Percentiles rank a stretch among this genome's conserved stretches.
These are phyloP conservation scores for Podarcis lilfordi DNA, from an alignment of 2,797 vertebrate species.

Conservation along the genomic window DNA sequence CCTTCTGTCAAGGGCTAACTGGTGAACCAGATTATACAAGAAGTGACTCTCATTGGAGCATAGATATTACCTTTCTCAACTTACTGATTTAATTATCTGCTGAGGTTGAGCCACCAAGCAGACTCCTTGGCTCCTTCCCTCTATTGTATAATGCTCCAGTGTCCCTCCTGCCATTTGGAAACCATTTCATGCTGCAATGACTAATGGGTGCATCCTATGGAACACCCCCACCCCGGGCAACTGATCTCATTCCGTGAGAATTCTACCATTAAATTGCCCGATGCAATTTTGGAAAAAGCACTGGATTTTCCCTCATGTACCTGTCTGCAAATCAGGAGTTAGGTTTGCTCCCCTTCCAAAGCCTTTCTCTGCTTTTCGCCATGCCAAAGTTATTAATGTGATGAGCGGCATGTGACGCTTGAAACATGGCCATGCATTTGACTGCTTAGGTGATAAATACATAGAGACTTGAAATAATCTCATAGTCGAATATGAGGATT, in stretches of 20 bases:
- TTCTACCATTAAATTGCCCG: conserved; percentile 16
- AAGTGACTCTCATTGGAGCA: conserved; percentile 7
- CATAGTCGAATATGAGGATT: neutral
- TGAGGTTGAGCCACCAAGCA: conserved; percentile 30
- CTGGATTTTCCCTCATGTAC: neutral
- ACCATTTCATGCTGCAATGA: neutral
- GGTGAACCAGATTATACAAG: conserved; percentile 20
- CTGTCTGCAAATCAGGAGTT: neutral
- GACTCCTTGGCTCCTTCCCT: conserved; percentile 31
- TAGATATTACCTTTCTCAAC: conserved; percentile 26
- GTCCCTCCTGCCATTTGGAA: neutral
- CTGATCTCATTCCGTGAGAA: neutral
- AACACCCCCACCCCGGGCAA: conserved; percentile 5
- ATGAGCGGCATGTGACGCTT: neutral
- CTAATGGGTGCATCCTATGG: conserved; percentile 21
- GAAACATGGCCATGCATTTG: conserved; percentile 8
- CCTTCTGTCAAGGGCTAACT: conserved; percentile 25
- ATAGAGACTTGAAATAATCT: neutral
- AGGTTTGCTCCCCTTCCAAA: neutral
- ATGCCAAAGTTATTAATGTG: neutral
- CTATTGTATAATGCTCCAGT: conserved; percentile 5
- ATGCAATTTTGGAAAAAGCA: conserved; percentile 5
- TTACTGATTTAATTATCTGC: conserved; percentile 40
- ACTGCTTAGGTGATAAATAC: neutral
- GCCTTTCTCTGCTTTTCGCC: neutral